Conservation (phyloP, 2,797 vertebrate species). For the Notolabrus celidotus region DNA sequence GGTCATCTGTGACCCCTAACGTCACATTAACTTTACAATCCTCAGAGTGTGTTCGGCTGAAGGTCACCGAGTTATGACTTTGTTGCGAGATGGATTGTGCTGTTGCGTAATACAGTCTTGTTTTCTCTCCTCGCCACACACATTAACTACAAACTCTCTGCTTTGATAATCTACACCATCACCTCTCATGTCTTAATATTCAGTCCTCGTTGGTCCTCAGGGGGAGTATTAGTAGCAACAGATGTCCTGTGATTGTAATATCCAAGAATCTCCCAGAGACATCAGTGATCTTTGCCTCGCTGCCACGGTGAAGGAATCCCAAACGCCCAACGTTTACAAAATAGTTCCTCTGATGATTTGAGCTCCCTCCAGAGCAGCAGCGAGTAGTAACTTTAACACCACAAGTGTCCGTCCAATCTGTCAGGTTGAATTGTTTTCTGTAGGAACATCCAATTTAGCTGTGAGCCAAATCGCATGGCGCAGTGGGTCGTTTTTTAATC, state of each 20-base stretch:
- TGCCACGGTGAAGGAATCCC: conserved; percentile 42
- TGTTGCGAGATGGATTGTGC: neutral
- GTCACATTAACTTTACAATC: conserved; percentile 7
- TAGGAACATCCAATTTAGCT: neutral
- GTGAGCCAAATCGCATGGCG: no score
- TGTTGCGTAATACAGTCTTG: neutral
- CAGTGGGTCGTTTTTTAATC: no score
- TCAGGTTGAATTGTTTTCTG: neutral
- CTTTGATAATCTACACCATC: conserved; percentile 34
- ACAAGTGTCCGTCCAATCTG: neutral
- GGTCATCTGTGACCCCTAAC: conserved; percentile 13
- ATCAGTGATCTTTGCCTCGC: conserved; percentile 52
- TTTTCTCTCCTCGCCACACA: neutral
- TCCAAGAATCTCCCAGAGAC: conserved; percentile 55
- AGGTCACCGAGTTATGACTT: conserved; percentile 21
- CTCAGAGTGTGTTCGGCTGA: conserved; percentile 7
- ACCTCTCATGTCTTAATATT: conserved; percentile 45
- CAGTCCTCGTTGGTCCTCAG: conserved; percentile 34
- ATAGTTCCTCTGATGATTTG: conserved; percentile 15
- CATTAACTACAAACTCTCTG: conserved; percentile 13
- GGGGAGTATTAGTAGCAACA: conserved; percentile 62
- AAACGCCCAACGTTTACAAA: conserved; percentile 30
- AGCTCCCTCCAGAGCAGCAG: conserved; percentile 4
- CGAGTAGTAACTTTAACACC: neutral
- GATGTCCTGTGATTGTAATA: conserved; percentile 65